phyloP scores from a whole-genome alignment of 2,888 invertebrate genomes.

The Brachynemurus nebulosus region DNA sequence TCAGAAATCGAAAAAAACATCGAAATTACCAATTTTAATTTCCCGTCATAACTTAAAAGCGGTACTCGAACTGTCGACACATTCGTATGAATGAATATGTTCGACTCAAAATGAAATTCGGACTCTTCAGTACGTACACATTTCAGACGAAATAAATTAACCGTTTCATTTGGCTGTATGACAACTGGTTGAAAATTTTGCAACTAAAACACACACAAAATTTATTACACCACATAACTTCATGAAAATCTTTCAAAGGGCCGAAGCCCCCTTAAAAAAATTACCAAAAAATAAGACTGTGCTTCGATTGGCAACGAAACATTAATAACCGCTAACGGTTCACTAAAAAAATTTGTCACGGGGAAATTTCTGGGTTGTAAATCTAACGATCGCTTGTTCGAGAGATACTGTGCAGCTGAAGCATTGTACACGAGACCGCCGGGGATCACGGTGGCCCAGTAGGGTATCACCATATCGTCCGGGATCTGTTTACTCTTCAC shows the following conservation, averaged over 20 bases:
- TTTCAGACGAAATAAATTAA: constrained; percentile 41
- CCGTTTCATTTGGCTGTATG: constrained; percentile 42
- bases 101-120: constrained; percentile 44
- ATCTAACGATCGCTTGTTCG: constrained; percentile 25
- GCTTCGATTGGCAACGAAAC: constrained; percentile 48
- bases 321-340: constrained; percentile 58
- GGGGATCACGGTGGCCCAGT: constrained; percentile 42
- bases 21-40: constrained; percentile 43
- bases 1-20: no score
- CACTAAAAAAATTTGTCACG: constrained; percentile 58
- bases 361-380: constrained; percentile 38
- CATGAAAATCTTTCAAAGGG: neutral
- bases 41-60: constrained; percentile 58
- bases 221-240: neutral
- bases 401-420: constrained; percentile 36
- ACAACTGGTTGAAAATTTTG: constrained; percentile 44
- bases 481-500: constrained; percentile 36
- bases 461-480: constrained; percentile 44
- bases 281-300: constrained; percentile 45
- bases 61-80: constrained; percentile 57
- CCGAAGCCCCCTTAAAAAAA: constrained; percentile 1
- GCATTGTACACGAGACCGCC: constrained; percentile 43
- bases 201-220: constrained; percentile 32
- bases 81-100: constrained; percentile 55
- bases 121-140: constrained; percentile 36